A percentile compares a stretch with the other conserved stretches of the same genome.
phyloP scores from a whole-genome alignment of 2,888 invertebrate species.

The Hydrotaea diabolus region DNA sequence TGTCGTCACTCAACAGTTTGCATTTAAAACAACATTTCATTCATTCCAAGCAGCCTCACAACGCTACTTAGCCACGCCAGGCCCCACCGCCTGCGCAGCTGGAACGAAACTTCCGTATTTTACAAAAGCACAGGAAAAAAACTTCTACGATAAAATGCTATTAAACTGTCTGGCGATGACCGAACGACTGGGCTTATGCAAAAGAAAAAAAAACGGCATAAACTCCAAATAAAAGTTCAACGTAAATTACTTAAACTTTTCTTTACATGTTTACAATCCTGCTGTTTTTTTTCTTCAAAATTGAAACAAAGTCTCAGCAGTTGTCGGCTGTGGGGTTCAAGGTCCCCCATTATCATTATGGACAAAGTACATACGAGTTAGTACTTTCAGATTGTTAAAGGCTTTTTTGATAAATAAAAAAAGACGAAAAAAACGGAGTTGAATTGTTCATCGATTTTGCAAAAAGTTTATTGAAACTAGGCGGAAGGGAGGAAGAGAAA shows the following conservation, averaged over 20 bases:
- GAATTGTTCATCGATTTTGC: slow-evolving; percentile 26
- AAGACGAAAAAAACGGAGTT: no score
- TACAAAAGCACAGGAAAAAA: slow-evolving; percentile 1
- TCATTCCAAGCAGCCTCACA: slow-evolving; percentile 35
- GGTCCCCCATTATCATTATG: no score
- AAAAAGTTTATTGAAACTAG: no score
- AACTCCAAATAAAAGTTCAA: not conserved
- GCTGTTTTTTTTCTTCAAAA: not conserved
- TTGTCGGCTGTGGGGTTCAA: slow-evolving; percentile 37
- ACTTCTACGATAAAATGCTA: slow-evolving; percentile 6
- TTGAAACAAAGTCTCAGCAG: slow-evolving; percentile 5
- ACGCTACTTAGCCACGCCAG: not conserved
- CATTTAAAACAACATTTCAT: slow-evolving; percentile 51
- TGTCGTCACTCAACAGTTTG: slow-evolving; percentile 40
- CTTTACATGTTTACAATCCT: not conserved
- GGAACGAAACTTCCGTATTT: slow-evolving; percentile 38
- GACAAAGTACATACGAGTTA: slow-evolving; percentile 42
- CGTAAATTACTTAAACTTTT: not conserved
- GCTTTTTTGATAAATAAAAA: no score
- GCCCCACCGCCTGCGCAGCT: not conserved
- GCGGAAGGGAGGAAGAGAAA: no score
- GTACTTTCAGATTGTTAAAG: slow-evolving; percentile 46
- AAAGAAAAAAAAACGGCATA: not conserved
- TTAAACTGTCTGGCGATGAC: slow-evolving; percentile 6
- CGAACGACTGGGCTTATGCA: not conserved